phyloP scores from a whole-genome alignment of 2,888 invertebrate species.

The Cetonia aurata region DNA sequence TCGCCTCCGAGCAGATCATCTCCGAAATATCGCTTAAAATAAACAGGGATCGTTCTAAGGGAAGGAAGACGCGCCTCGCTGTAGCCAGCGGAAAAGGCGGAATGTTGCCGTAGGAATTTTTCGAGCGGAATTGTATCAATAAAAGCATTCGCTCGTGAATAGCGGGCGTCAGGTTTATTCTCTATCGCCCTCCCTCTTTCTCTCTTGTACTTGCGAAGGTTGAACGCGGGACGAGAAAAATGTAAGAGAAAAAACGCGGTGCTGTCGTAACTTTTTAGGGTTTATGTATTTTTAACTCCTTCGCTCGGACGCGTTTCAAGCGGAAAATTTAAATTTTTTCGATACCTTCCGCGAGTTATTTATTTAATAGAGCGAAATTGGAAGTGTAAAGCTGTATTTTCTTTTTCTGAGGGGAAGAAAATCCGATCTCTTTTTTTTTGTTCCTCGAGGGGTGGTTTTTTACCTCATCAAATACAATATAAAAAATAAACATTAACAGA shows the following conservation, averaged over 20 bases:
- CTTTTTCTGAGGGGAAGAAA: no score
- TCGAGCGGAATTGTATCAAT: conserved; percentile 50
- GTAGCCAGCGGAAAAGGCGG: neutral
- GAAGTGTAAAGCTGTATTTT: no score
- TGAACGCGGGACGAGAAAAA: neutral
- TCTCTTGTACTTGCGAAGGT: no score
- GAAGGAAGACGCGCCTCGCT: neutral
- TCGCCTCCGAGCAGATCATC: neutral
- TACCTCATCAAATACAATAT: no score
- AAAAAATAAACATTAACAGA: no score
- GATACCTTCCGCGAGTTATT: no score
- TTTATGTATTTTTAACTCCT: conserved; percentile 8
- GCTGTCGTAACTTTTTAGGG: conserved; percentile 3
- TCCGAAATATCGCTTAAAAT: conserved; percentile 31
- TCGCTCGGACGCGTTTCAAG: conserved; percentile 15
- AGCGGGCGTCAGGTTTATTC: neutral
- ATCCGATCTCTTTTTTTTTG: no score
- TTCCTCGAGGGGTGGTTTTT: no score
- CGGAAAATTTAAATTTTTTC: conserved; percentile 4
- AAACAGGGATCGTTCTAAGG: conserved; percentile 28
- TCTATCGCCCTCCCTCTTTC: no score
- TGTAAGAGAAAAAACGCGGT: neutral
- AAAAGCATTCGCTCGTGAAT: conserved; percentile 47
- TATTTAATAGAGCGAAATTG: no score
- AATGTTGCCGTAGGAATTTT: conserved; percentile 26